Evolutionary conservation across 2,888 invertebrate genomes (phyloP), one percentile per base, ranked within the genome.

Genomic region (Volucella inflata): DNA sequence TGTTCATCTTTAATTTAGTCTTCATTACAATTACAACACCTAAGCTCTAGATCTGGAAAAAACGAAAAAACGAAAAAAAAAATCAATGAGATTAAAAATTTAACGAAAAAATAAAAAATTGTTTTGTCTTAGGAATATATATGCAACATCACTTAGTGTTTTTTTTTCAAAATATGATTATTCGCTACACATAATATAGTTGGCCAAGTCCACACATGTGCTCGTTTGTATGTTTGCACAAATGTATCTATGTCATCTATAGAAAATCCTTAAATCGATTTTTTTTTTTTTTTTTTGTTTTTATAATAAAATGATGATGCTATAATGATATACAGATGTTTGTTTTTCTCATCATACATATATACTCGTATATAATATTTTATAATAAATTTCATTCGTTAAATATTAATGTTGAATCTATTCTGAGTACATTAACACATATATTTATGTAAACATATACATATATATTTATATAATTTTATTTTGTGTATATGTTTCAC

Each of bases 291-390:
- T 64, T 46, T 46, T 9, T 4, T 57, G 74, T 55, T 64, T 60
- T 53, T 42, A 48, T 44, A n/a, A 74, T 53, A 60, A 65, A 72
- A 62, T 62, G 78, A 83, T 83, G 55, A 74, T 68, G 72, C 62
- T 83, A 62, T 60, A 60, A 57, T 74, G 72, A 68, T 79, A 82
- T 82, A 82, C 53, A 70, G 17, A 55, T 72, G 60, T 55, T 60
- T 38, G 30, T 30, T 30, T 30, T 30, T 30, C 30, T 30, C 30
- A 30, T 30, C 6, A 30, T 30, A 30, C 30, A 30, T 59, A n/a
- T 70, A 48, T n/a, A 50, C 44, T 16, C 11, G 12, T 40, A 57
- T 57, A 40, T 48, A 30, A 60, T 60, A 12, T 71, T 59, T 51
- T 59, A 14, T 40, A 40, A 8, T 67, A 67, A 50, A 59, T 68